Percentiles rank a stretch among this genome's conserved stretches.
Conservation (phyloP, 23 tunicate species). For the Styela plicata region DNA sequence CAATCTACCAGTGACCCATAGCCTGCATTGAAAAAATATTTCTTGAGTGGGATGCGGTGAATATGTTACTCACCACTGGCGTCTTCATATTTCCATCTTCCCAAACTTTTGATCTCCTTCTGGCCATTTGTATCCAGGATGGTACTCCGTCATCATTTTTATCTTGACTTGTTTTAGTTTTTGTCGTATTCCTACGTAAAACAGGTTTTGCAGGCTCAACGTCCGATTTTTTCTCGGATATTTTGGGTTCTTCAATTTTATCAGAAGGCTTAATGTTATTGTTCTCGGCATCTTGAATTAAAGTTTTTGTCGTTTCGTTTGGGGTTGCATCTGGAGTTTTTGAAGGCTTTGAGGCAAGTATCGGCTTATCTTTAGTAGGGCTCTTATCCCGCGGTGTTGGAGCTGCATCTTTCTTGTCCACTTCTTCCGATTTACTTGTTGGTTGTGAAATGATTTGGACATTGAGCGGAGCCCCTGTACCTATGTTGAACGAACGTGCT, state of each 20-base stretch:
- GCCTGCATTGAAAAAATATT: no score
- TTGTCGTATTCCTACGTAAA: not conserved
- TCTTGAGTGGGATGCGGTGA: no score
- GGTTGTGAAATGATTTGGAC: not conserved
- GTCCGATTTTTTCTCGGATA: not conserved
- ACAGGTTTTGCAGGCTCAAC: not conserved
- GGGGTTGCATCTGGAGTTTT: not conserved
- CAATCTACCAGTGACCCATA: no score
- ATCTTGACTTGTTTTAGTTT: not conserved
- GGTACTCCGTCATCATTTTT: slow-evolving; percentile 1
- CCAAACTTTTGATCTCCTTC: slow-evolving; percentile 46
- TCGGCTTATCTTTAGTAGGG: not conserved
- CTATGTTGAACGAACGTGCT: slow-evolving; percentile 16
- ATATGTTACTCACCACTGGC: not conserved
- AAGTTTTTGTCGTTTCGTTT: not conserved
- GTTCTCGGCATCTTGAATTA: not conserved
- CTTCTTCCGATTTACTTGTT: not conserved
- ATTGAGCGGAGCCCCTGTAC: not conserved
- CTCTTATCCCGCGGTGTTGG: not conserved
- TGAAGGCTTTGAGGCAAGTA: not conserved
- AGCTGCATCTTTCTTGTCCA: not conserved
- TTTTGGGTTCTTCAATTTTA: not conserved
- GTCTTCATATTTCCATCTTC: slow-evolving; percentile 10
- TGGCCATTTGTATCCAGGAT: slow-evolving; percentile 47
- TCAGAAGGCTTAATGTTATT: not conserved